Percentiles rank a stretch among this genome's conserved stretches.
Conservation (phyloP, 2,888 invertebrate species). For the Rotaria sp. region DNA sequence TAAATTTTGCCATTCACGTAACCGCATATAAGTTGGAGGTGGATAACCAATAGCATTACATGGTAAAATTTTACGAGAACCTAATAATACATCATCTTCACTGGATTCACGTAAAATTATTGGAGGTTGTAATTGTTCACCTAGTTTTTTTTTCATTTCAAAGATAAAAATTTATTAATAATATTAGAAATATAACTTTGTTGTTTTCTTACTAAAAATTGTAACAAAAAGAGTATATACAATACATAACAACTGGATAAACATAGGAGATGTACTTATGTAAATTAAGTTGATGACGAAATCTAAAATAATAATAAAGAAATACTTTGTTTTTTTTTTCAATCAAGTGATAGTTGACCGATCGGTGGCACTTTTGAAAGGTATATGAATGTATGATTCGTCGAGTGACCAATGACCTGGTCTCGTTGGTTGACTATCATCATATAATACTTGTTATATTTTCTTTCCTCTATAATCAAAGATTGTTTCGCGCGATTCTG, state of each 20-base stretch:
- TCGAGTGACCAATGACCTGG: neutral
- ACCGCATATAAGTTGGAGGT: neutral
- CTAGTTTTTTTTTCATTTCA: neutral
- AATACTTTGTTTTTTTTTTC: neutral
- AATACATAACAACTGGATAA: neutral
- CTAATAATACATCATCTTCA: neutral
- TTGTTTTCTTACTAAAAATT: neutral
- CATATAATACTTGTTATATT: neutral
- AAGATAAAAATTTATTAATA: too few relatives aligned
- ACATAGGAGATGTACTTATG: neutral
- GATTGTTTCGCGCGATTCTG: neutral
- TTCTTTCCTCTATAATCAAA: neutral
- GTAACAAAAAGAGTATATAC: neutral
- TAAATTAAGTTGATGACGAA: neutral
- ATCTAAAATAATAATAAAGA: neutral
- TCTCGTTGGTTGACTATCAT: conserved; percentile 1
- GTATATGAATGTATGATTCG: neutral
- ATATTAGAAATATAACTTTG: neutral
- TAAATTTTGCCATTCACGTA: conserved; percentile 5
- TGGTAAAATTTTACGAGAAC: conserved; percentile 5
- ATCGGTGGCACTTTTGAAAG: neutral
- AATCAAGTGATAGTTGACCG: conserved; percentile 8
- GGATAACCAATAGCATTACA: conserved; percentile 28
- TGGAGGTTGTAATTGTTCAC: conserved; percentile 15
- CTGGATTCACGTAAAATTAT: conserved; percentile 12